Conservation (phyloP, 1,140 invertebrate genomes). For the Drosophila eugracilis region DNA sequence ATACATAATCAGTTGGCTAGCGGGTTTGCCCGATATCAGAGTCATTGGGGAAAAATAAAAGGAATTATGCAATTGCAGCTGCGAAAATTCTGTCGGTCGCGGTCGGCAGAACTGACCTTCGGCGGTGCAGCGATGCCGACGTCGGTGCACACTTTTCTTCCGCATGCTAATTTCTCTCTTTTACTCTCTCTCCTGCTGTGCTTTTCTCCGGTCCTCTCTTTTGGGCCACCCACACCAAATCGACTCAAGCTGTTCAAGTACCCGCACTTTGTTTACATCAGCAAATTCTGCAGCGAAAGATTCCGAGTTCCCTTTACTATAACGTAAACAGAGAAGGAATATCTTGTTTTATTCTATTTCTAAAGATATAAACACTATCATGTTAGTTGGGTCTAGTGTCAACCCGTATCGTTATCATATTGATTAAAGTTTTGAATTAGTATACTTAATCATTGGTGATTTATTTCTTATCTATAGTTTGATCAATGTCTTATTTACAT, state of each 20-base stretch:
- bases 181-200: conserved; percentile 11
- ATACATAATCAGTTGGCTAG: conserved; percentile 41
- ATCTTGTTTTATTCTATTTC: no score
- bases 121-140: conserved; percentile 34
- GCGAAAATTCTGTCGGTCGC: conserved; percentile 58
- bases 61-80: conserved; percentile 71
- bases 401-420: no score
- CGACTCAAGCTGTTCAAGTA: conserved; percentile 16
- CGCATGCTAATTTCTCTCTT: conserved; percentile 23
- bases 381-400: no score
- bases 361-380: no score
- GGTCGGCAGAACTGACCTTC: conserved; percentile 60
- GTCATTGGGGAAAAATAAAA: conserved; percentile 20
- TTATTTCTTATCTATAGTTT: background rate
- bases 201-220: conserved; percentile 8
- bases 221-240: background rate
- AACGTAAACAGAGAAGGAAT: background rate
- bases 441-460: background rate
- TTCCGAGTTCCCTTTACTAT: background rate
- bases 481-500: conserved; percentile 1
- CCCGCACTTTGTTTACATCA: conserved; percentile 34
- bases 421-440: no score
- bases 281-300: background rate
- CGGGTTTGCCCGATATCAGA: conserved; percentile 18
- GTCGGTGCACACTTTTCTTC: conserved; percentile 41